Evolutionary conservation across 2,797 vertebrate genomes (phyloP).

Genomic region (Brotula barbata): DNA sequence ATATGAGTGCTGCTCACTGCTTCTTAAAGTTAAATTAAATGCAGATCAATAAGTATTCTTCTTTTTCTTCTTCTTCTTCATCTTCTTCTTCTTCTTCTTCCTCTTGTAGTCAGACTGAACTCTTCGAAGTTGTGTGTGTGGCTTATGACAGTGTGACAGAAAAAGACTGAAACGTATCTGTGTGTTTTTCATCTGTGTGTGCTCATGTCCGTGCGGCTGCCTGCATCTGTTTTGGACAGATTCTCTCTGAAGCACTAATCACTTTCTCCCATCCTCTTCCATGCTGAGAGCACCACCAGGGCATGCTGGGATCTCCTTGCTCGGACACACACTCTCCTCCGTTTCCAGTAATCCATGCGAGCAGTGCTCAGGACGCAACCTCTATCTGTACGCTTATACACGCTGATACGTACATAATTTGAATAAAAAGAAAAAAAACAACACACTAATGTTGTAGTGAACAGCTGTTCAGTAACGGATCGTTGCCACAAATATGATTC

Average conservation of each 20-base stretch:
- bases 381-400: constrained; percentile 24
- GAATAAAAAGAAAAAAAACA: not conserved
- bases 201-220: not conserved
- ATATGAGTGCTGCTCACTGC: too few species aligned
- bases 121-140: not conserved
- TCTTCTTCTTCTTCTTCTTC: too few species aligned
- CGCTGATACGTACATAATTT: constrained; percentile 28
- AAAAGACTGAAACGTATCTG: not conserved
- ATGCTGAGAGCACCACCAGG: constrained; percentile 32
- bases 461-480: too few species aligned
- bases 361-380: constrained; percentile 27
- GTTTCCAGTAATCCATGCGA: too few species aligned
- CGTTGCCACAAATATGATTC: too few species aligned
- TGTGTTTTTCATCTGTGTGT: not conserved
- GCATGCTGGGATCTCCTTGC: constrained; percentile 39
- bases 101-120: too few species aligned
- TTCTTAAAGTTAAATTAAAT: too few species aligned
- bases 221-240: not conserved
- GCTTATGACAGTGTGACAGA: not conserved
- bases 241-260: constrained; percentile 32
- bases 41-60: too few species aligned
- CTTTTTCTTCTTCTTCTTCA: too few species aligned
- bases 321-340: constrained; percentile 19
- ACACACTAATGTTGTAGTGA: too few species aligned
- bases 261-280: constrained; percentile 27